A percentile compares a stretch with the other conserved stretches of the same genome.
Evolutionary conservation across 1,140 invertebrate species (phyloP).

Genomic region (Drosophila carrolli): DNA sequence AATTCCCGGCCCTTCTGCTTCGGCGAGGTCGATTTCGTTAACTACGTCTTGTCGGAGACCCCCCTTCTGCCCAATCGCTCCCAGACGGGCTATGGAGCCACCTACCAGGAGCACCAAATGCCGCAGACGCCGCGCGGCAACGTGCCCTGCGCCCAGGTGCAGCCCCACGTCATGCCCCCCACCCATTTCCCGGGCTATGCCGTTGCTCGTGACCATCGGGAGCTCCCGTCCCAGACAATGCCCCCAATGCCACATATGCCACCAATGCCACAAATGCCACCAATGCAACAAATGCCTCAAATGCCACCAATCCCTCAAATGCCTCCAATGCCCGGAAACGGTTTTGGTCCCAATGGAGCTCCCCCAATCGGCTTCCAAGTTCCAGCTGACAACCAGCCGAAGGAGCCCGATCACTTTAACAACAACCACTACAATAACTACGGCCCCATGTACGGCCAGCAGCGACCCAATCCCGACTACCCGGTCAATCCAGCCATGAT

Average conservation of each 20-base stretch:
- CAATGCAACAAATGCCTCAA: background rate
- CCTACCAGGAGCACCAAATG: background rate
- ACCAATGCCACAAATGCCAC: background rate
- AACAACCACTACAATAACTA: background rate
- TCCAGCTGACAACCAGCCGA: too few species aligned
- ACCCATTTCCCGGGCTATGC: background rate
- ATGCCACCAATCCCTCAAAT: background rate
- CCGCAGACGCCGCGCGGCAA: background rate
- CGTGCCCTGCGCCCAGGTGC: constrained; percentile 6
- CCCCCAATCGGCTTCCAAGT: too few species aligned
- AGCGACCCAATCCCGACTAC: background rate
- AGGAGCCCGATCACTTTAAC: background rate
- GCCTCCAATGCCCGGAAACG: background rate
- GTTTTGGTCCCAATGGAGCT: background rate
- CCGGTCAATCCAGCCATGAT: background rate
- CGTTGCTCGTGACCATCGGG: background rate
- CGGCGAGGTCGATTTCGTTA: constrained; percentile 14
- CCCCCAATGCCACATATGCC: background rate
- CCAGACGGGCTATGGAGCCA: background rate
- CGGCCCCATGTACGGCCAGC: background rate
- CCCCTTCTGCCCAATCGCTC: background rate
- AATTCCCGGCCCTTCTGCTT: background rate
- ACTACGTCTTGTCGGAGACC: constrained; percentile 12
- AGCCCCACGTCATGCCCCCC: background rate
- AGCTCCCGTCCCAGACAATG: too few species aligned